Evolutionary conservation across 2,888 invertebrate genomes (phyloP).

Genomic region (Tortrix viridana): DNA sequence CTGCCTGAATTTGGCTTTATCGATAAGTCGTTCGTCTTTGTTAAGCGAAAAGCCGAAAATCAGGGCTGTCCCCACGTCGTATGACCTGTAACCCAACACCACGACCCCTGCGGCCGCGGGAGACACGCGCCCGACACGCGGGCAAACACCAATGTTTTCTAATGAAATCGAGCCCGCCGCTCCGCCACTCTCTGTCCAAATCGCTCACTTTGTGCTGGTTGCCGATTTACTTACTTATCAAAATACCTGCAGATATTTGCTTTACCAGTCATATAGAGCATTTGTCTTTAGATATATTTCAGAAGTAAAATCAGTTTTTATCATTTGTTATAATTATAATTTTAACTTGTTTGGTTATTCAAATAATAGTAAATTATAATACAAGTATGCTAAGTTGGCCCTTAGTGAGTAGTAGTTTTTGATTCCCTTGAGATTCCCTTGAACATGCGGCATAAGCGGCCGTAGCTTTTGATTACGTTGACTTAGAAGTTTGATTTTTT

Average conservation of each 20-base stretch:
- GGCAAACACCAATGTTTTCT: constrained; percentile 62
- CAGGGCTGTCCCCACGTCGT: constrained; percentile 38
- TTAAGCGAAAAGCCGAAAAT: constrained; percentile 34
- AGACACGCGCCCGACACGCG: constrained; percentile 61
- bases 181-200: constrained; percentile 29
- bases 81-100: constrained; percentile 41
- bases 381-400: no score
- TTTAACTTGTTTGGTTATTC: no score
- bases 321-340: no score
- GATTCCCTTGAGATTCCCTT: no score
- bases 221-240: constrained; percentile 12
- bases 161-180: constrained; percentile 57
- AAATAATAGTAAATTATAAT: no score
- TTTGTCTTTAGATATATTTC: neutral
- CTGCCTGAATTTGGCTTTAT: neutral
- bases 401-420: no score
- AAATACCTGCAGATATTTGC: constrained; percentile 15
- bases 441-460: no score
- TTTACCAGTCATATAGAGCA: neutral
- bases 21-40: constrained; percentile 25
- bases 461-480: no score
- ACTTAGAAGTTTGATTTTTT: no score
- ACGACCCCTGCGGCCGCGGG: constrained; percentile 44
- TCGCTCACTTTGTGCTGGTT: constrained; percentile 16
- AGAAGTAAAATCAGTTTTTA: neutral